Base-by-base conservation (phyloP, 2,888 invertebrate genomes). In the Napeogenes inachia region DNA sequence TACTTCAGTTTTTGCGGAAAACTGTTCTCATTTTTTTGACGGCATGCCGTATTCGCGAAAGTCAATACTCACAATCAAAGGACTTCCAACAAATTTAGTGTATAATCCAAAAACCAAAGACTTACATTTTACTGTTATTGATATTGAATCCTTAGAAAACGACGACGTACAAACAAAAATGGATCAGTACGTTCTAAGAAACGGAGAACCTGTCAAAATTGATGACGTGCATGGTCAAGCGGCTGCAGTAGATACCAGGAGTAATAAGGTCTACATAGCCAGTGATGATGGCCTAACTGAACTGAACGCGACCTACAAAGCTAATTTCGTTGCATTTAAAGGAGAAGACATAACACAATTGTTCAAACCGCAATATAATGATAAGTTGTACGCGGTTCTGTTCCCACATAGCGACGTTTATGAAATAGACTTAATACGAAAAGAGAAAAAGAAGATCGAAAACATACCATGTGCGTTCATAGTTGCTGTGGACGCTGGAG, bases 341-440 rank as follows among this genome's bases (percentile, higher is more conserved):
- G 84, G 87, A 47, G 84, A 89, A 73, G 89, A 90, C 56, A 84
- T 90, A 38, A 87, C 89, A 0, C 87, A 89, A 59, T 60, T 89
- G 0, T 88, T 80, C 62, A 87, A 89, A 71, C 78, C 84, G 0
- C 63, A 61, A 0, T 70, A 82, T 45, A 78, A 70, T 32, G 78
- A 85, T 61, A 77, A 84, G 2, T 13, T 90, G 12, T 89, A 88
- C 47, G 84, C 81, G 0, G 84, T 87, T 0, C 60, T 82, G 2
- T 89, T 79, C 59, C 90, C 90, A 0, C 81, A 89, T 56, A 89
- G 87, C 54, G 86, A 85, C 64, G 80, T 89, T 0, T 88, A 73
- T 60, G 71, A 73, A 0, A 76, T 89, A 0, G 79, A 89, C 69
- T 60, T 84, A 1, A 72, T 76, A 13, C 79, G 73, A 2, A 85